Evolutionary conservation across 1,140 invertebrate genomes (phyloP).

Genomic region (Delia radicum): DNA sequence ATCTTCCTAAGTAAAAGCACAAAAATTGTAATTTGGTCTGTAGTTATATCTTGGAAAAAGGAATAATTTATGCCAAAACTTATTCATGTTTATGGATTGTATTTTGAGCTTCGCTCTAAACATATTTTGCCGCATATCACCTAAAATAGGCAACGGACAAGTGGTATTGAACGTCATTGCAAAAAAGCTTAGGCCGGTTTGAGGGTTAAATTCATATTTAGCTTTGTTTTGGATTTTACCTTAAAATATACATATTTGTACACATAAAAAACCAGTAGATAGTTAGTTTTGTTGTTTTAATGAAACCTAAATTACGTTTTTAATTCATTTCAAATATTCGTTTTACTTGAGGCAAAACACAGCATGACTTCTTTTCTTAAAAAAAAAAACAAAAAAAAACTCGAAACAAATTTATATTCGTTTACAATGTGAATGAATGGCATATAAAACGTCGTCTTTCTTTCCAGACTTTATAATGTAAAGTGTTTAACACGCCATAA

Average conservation of each 20-base stretch:
- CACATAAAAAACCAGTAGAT: neutral
- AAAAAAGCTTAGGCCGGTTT: too few species aligned
- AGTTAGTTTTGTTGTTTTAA: neutral
- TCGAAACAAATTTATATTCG: too few species aligned
- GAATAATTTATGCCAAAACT: too few species aligned
- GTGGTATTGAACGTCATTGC: too few species aligned
- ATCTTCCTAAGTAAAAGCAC: too few species aligned
- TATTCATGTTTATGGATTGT: too few species aligned
- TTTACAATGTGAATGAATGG: neutral
- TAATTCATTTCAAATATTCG: neutral
- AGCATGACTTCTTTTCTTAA: neutral
- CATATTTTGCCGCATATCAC: too few species aligned
- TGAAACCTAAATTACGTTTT: neutral
- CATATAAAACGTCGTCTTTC: neutral
- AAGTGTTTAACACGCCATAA: neutral
- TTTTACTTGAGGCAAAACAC: neutral
- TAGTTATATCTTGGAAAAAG: too few species aligned
- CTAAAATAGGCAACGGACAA: too few species aligned
- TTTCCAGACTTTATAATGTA: neutral
- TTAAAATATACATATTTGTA: neutral
- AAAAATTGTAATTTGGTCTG: too few species aligned
- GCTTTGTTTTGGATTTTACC: neutral
- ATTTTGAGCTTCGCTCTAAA: too few species aligned
- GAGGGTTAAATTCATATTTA: neutral
- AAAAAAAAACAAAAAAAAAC: too few species aligned